Percentiles rank a stretch among this genome's conserved stretches.
Conservation (phyloP, 2,113 vertebrate genomes). For the Chauna torquata region DNA sequence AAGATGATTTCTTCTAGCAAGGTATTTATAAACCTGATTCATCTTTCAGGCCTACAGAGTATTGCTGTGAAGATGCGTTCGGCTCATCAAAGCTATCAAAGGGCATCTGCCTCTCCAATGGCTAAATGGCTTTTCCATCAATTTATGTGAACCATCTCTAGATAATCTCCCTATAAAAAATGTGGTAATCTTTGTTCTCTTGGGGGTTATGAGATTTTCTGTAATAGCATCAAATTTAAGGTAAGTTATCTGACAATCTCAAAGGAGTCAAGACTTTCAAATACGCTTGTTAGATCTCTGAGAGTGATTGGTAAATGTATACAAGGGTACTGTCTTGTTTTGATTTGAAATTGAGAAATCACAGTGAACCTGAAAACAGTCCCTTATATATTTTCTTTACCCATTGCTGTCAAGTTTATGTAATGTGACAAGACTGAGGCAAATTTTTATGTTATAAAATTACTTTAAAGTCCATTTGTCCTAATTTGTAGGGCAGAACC, state of each 20-base stretch:
- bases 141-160: background rate
- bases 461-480: background rate
- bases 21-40: conserved; percentile 4
- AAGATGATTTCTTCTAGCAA: conserved; percentile 12
- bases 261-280: background rate
- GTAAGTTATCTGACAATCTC: conserved; percentile 37
- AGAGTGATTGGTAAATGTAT: background rate
- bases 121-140: conserved; percentile 60
- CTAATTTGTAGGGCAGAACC: background rate
- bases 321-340: background rate
- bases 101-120: conserved; percentile 51
- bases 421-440: background rate
- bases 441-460: background rate
- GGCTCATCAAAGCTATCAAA: conserved; percentile 48
- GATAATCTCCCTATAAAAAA: conserved; percentile 48
- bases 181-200: conserved; percentile 49
- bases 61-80: conserved; percentile 40
- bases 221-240: conserved; percentile 34
- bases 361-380: background rate
- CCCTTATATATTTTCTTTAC: background rate
- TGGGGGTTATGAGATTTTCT: conserved; percentile 20
- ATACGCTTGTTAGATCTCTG: background rate
- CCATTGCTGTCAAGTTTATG: background rate
- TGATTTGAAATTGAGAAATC: background rate
- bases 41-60: conserved; percentile 10